Evolutionary conservation across 2,113 vertebrate species (phyloP).

Genomic region (Semnornis frantzii): DNA sequence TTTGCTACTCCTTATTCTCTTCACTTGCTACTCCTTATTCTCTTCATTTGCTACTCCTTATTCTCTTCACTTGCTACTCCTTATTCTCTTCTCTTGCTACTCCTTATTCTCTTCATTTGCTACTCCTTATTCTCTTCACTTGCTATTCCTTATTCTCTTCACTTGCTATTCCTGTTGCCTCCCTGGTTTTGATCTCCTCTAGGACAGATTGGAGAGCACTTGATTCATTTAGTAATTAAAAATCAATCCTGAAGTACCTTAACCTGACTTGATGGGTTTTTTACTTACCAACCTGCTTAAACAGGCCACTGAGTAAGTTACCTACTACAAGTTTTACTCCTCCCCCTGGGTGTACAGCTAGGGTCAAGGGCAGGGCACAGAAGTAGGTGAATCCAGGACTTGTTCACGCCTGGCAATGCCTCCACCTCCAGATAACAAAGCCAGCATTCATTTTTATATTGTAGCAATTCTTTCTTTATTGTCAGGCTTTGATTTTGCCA

Average conservation of each 20-base stretch:
- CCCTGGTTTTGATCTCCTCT: not conserved
- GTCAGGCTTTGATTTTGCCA: conserved; percentile 17
- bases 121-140: no score
- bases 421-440: conserved; percentile 8
- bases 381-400: fast-evolving
- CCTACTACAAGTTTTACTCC: not conserved
- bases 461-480: conserved; percentile 10
- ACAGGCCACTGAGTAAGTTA: not conserved
- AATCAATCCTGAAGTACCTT: not conserved
- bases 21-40: no score
- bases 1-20: no score
- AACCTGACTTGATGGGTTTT: not conserved
- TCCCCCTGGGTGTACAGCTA: not conserved
- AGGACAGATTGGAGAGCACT: not conserved
- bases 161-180: not conserved
- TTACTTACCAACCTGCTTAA: not conserved
- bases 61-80: no score
- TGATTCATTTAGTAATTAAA: conserved; percentile 3
- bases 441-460: not conserved
- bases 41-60: no score
- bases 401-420: not conserved
- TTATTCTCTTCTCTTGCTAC: no score
- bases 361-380: not conserved
- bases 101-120: no score
- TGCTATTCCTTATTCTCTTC: not conserved